Conservation (phyloP, 2,797 vertebrate species). For the Philypnodon macrostomus region DNA sequence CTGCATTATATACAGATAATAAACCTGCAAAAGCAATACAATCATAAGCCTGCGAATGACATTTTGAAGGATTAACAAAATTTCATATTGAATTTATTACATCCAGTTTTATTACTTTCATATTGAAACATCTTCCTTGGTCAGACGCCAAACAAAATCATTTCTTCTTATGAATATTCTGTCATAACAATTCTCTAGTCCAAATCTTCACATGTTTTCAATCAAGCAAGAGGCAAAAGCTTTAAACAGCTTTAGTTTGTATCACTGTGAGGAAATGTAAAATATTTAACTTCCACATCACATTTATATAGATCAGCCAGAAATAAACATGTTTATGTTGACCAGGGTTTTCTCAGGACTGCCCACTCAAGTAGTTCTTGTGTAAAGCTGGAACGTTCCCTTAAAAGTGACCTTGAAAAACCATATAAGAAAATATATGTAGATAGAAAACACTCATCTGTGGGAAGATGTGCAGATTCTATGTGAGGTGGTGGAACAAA, state of each 20-base stretch:
- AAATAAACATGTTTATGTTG: background rate
- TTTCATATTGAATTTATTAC: constrained; percentile 1
- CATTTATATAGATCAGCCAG: background rate
- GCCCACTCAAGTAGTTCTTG: background rate
- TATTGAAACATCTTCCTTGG: background rate
- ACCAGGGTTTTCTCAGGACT: background rate
- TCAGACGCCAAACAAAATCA: background rate
- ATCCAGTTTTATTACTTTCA: background rate
- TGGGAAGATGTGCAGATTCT: too few relatives aligned
- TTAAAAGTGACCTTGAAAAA: constrained; percentile 4
- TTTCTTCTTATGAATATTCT: background rate
- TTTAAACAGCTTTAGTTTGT: too few relatives aligned
- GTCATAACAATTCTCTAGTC: background rate
- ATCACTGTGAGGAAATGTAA: too few relatives aligned
- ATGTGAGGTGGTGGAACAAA: too few relatives aligned
- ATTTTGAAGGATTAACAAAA: constrained; percentile 5
- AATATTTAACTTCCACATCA: background rate
- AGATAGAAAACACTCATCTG: too few relatives aligned
- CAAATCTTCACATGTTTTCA: background rate
- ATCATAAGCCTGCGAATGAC: background rate
- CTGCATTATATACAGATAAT: background rate
- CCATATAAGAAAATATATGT: too few relatives aligned
- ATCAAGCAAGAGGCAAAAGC: constrained; percentile 1
- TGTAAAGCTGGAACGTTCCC: background rate
- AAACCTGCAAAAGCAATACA: background rate